Percentiles rank a stretch among this genome's conserved stretches.
phyloP scores from a whole-genome alignment of 2,888 invertebrate genomes.

The Morpho helenor region DNA sequence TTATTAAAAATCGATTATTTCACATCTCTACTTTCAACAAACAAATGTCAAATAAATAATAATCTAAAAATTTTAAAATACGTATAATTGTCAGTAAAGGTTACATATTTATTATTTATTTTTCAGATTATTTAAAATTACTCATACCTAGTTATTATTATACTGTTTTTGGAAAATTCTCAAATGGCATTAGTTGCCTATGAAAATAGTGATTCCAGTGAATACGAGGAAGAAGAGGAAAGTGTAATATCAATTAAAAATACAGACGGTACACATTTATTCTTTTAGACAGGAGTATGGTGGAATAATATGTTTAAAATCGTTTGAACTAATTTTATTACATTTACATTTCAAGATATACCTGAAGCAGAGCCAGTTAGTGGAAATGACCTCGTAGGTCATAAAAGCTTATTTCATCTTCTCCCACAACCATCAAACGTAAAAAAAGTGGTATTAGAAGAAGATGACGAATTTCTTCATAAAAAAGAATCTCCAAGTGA shows the following conservation, averaged over 20 bases:
- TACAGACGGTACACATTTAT: too few relatives aligned
- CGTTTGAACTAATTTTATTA: too few relatives aligned
- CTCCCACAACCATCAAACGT: slow-evolving; percentile 73
- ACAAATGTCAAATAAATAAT: too few relatives aligned
- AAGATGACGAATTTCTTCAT: slow-evolving; percentile 81
- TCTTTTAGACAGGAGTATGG: too few relatives aligned
- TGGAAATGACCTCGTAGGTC: slow-evolving; percentile 6
- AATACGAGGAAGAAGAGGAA: slow-evolving; percentile 53
- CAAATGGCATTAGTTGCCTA: slow-evolving; percentile 83
- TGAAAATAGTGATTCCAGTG: slow-evolving; percentile 74
- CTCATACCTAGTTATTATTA: too few relatives aligned
- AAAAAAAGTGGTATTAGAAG: slow-evolving; percentile 62
- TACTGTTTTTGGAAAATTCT: not conserved
- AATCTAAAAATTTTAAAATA: too few relatives aligned
- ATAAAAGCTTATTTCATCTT: slow-evolving; percentile 48
- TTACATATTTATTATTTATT: too few relatives aligned
- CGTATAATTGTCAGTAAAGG: too few relatives aligned
- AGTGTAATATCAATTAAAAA: slow-evolving; percentile 22
- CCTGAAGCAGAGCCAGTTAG: slow-evolving; percentile 3
- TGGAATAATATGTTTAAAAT: too few relatives aligned
- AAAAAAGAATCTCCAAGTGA: slow-evolving; percentile 70
- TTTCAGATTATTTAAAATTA: too few relatives aligned
- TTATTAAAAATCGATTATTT: too few relatives aligned
- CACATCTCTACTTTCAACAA: too few relatives aligned
- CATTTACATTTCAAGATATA: slow-evolving; percentile 4